Evolutionary conservation across 2,113 vertebrate species (phyloP).

Genomic region (Megaceryle maxima): DNA sequence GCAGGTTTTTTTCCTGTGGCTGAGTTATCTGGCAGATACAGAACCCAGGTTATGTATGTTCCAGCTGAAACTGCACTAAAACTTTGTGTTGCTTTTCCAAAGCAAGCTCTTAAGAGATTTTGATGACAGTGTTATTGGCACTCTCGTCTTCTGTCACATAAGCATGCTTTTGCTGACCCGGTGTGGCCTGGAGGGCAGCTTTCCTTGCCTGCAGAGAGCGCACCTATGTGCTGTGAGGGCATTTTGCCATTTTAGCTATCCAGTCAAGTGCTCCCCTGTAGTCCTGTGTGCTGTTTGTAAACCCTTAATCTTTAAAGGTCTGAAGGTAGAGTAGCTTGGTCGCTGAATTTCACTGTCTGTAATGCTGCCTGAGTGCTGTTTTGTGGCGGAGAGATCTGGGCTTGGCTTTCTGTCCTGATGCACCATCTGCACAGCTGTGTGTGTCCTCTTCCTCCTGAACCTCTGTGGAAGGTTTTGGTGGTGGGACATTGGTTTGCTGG

Average conservation of each 20-base stretch:
- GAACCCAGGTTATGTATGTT: neutral
- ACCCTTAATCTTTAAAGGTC: neutral
- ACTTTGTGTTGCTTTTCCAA: neutral
- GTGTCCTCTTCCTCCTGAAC: neutral
- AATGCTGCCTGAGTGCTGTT: neutral
- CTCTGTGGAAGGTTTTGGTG: neutral
- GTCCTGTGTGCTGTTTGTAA: neutral
- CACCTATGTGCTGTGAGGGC: neutral
- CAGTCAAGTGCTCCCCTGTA: neutral
- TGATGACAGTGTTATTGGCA: neutral
- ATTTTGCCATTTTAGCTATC: neutral
- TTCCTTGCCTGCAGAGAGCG: neutral
- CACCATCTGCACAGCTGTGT: fast-evolving
- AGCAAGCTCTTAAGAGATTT: neutral
- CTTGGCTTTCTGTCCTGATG: fast-evolving
- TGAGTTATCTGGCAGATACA: neutral
- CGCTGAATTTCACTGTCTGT: neutral
- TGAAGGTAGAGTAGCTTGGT: neutral
- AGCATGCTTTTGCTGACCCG: neutral
- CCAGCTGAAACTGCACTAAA: neutral
- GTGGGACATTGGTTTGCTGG: neutral
- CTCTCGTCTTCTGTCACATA: neutral
- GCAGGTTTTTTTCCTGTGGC: neutral
- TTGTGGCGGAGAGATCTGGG: neutral
- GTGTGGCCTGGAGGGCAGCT: neutral